Conservation (phyloP, 2,113 vertebrate genomes). For the Macrotus californicus region DNA sequence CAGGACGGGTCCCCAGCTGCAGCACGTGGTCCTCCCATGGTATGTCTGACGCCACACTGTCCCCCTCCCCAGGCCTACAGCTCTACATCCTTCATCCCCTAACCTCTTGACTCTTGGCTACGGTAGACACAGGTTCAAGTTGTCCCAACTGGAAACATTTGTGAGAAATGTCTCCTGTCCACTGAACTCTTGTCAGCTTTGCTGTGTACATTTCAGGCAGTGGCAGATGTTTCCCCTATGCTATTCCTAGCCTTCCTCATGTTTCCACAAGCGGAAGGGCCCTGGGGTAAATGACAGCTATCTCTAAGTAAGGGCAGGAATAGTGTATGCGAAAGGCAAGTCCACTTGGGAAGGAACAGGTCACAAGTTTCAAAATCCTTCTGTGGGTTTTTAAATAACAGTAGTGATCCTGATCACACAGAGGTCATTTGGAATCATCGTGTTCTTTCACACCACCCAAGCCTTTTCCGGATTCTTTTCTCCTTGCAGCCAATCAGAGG, state of each 20-base stretch:
- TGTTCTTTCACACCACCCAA: background rate
- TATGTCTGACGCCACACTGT: background rate
- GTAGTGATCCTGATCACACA: background rate
- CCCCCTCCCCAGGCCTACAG: background rate
- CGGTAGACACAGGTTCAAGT: background rate
- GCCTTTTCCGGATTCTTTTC: background rate
- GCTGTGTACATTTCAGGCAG: background rate
- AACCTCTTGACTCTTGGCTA: background rate
- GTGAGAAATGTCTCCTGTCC: background rate
- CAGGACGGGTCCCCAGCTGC: background rate
- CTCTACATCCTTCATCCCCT: background rate
- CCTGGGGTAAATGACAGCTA: background rate
- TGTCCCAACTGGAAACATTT: background rate
- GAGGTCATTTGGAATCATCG: background rate
- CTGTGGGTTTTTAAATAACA: background rate
- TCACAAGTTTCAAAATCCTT: slow-evolving; percentile 1
- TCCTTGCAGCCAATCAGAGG: background rate
- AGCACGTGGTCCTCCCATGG: background rate
- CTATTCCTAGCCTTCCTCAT: background rate
- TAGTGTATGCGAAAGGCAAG: background rate
- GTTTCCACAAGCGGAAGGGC: slow-evolving; percentile 25
- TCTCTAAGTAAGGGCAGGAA: background rate
- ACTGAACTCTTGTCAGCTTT: slow-evolving; percentile 20
- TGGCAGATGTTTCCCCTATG: slow-evolving; percentile 48
- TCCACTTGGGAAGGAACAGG: background rate